Conservation (phyloP, 2,888 invertebrate genomes). For the Melinopterus prodromus region DNA sequence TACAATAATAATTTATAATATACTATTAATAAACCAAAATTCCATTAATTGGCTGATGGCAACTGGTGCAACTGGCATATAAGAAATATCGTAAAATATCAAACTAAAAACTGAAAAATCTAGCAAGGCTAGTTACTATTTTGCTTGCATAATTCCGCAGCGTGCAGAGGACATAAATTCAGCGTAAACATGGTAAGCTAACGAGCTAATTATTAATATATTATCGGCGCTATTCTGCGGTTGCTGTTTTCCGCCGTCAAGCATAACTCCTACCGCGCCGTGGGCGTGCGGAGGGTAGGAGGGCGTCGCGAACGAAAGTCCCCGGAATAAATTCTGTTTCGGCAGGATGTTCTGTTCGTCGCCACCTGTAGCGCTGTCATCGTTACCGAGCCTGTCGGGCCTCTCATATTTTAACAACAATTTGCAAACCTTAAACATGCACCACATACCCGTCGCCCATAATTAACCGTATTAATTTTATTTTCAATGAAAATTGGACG, state of each 20-base stretch:
- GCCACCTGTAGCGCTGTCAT: slow-evolving; percentile 26
- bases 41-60: no score
- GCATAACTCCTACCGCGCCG: not conserved
- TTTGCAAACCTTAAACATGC: slow-evolving; percentile 20
- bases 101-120: not conserved
- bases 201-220: slow-evolving; percentile 4
- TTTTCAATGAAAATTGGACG: slow-evolving; percentile 23
- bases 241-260: not conserved
- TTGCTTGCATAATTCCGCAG: not conserved
- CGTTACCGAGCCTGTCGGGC: slow-evolving; percentile 18
- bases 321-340: slow-evolving; percentile 21
- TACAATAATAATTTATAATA: no score
- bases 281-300: not conserved
- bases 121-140: not conserved
- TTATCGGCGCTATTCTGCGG: slow-evolving; percentile 4
- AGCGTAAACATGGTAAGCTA: slow-evolving; percentile 4
- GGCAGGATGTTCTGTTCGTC: slow-evolving; percentile 23
- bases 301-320: not conserved
- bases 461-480: slow-evolving; percentile 23
- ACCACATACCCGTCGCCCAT: slow-evolving; percentile 18
- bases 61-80: not conserved
- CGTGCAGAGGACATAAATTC: slow-evolving; percentile 4
- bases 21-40: no score
- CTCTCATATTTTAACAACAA: slow-evolving; percentile 23
- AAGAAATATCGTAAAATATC: not conserved